These are phyloP conservation scores for Typhlichthys eigenmanni DNA, from an alignment of 2,797 vertebrate genomes.

Conservation along the genomic window DNA sequence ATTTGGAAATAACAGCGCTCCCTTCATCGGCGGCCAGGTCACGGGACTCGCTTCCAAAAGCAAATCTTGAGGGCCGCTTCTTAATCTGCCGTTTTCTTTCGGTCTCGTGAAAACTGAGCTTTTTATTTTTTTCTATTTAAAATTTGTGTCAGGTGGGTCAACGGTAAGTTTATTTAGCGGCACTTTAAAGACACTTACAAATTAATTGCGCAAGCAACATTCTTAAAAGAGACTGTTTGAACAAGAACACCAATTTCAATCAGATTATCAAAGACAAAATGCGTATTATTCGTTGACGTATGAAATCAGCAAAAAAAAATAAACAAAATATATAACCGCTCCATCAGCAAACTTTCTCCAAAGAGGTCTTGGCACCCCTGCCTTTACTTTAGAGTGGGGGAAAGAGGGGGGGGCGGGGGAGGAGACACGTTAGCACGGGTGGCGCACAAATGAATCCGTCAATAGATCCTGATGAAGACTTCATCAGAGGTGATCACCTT, in stretches of 20 bases:
- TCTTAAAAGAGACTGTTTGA: conserved; percentile 16
- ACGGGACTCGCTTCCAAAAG: conserved; percentile 58
- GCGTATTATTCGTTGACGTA: too few species aligned
- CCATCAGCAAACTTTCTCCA: conserved; percentile 63
- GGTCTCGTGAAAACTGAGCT: conserved; percentile 27
- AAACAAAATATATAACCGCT: conserved; percentile 36
- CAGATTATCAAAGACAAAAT: conserved; percentile 12
- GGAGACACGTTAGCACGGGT: conserved; percentile 30
- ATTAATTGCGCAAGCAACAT: conserved; percentile 16
- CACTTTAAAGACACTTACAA: conserved; percentile 38
- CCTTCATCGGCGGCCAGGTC: conserved; percentile 60
- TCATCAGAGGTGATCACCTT: conserved; percentile 78
- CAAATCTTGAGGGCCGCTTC: conserved; percentile 50
- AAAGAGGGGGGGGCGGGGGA: conserved; percentile 37
- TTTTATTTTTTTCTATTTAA: too few species aligned
- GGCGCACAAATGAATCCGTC: conserved; percentile 76
- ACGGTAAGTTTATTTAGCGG: conserved; percentile 12
- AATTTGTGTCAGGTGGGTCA: not conserved
- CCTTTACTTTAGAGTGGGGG: conserved; percentile 71
- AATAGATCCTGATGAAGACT: conserved; percentile 81
- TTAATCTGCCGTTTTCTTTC: conserved; percentile 46
- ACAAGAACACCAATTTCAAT: conserved; percentile 24
- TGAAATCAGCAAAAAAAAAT: too few species aligned
- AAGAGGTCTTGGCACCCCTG: conserved; percentile 53
- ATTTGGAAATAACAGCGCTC: conserved; percentile 64